phyloP scores from a whole-genome alignment of 2,797 vertebrate species.

The Menidia menidia region DNA sequence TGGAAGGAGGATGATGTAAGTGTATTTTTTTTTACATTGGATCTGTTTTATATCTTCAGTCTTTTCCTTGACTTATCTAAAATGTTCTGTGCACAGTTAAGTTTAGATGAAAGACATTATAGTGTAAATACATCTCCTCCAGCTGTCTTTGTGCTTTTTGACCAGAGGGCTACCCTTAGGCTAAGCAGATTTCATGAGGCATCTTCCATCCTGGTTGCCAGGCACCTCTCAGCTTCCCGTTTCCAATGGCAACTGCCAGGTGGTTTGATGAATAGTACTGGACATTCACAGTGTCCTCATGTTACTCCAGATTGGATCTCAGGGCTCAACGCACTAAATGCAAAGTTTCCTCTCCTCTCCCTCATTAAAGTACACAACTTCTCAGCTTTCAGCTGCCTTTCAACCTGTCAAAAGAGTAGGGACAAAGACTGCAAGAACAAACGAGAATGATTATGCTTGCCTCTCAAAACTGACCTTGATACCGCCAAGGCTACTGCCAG shows the following conservation, averaged over 20 bases:
- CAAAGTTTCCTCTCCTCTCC: constrained; percentile 61
- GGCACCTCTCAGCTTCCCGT: constrained; percentile 82
- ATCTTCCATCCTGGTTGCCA: constrained; percentile 79
- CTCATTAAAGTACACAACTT: constrained; percentile 28
- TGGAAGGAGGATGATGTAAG: constrained; percentile 16
- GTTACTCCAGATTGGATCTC: constrained; percentile 69
- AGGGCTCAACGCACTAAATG: constrained; percentile 62
- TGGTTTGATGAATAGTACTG: constrained; percentile 80
- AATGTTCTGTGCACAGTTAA: constrained; percentile 13
- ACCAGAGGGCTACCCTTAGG: constrained; percentile 64
- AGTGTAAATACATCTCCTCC: constrained; percentile 36
- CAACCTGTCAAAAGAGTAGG: constrained; percentile 61
- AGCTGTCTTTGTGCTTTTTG: constrained; percentile 47
- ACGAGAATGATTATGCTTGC: constrained; percentile 22
- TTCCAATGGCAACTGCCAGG: constrained; percentile 82
- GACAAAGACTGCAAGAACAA: constrained; percentile 42
- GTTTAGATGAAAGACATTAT: constrained; percentile 35
- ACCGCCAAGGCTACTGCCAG: constrained; percentile 20
- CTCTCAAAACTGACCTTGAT: constrained; percentile 47
- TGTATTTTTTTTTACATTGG: constrained; percentile 17
- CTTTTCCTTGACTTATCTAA: constrained; percentile 23
- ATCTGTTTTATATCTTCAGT: constrained; percentile 39
- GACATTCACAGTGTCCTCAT: constrained; percentile 75
- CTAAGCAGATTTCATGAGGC: constrained; percentile 73
- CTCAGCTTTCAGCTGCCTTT: constrained; percentile 48